Conservation (phyloP, 53 echinoderm and acorn worm species). For the Hippasteria phrygiana region DNA sequence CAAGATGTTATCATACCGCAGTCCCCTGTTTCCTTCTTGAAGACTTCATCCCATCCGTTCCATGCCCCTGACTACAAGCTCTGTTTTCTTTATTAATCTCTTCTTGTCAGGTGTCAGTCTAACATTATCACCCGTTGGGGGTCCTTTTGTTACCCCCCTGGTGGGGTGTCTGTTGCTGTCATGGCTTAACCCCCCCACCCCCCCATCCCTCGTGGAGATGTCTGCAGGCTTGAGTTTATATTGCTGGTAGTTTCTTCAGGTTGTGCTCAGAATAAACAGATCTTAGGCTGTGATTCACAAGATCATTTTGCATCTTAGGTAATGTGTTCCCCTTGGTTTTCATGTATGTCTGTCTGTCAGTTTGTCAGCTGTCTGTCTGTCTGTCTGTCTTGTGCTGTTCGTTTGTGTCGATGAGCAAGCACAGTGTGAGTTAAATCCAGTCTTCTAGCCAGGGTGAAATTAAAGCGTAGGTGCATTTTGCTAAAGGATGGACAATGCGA, state of each 20-base stretch:
- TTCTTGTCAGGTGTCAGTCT: constrained; percentile 37
- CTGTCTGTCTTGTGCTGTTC: too few relatives aligned
- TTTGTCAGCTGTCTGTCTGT: not conserved
- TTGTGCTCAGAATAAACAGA: not conserved
- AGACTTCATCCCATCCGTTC: not conserved
- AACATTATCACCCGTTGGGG: constrained; percentile 32
- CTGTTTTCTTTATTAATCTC: constrained; percentile 28
- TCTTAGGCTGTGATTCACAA: not conserved
- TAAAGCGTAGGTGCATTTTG: too few relatives aligned
- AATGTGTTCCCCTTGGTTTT: not conserved
- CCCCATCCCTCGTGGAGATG: too few relatives aligned
- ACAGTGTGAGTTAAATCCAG: too few relatives aligned
- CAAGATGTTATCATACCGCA: constrained; percentile 35
- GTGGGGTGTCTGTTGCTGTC: constrained; percentile 30
- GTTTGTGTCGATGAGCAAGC: too few relatives aligned
- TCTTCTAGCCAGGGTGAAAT: too few relatives aligned
- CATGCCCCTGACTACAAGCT: not conserved
- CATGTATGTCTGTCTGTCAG: not conserved
- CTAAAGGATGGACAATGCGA: too few relatives aligned
- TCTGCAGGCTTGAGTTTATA: constrained; percentile 7
- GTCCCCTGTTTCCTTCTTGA: constrained; percentile 30
- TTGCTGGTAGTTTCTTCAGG: not conserved
- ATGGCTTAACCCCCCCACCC: not conserved
- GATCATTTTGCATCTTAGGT: not conserved
- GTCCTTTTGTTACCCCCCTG: constrained; percentile 34